Evolutionary conservation across 1,140 invertebrate genomes (phyloP).

Genomic region (Trissolcus basalis): DNA sequence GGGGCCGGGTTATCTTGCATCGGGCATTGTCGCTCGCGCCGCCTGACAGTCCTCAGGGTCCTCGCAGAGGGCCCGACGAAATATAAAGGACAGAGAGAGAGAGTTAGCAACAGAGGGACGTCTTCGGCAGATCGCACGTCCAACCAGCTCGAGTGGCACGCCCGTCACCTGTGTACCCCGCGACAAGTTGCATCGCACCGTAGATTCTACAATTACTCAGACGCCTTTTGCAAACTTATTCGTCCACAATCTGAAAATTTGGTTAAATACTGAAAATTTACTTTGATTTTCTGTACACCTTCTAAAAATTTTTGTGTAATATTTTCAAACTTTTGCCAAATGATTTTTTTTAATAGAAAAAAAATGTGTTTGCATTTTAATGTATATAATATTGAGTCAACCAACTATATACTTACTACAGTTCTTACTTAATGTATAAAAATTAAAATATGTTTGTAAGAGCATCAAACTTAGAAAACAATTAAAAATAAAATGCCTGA

Average conservation of each 20-base stretch:
- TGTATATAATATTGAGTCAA: no score
- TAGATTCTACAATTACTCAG: slow-evolving; percentile 75
- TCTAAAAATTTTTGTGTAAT: no score
- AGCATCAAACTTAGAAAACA: no score
- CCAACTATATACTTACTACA: no score
- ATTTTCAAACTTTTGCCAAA: no score
- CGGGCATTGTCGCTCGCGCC: slow-evolving; percentile 73
- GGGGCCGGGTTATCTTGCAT: slow-evolving; percentile 70
- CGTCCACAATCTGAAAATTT: slow-evolving; percentile 1
- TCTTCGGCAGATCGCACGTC: slow-evolving; percentile 51
- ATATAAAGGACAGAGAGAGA: slow-evolving; percentile 47
- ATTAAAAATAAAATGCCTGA: no score
- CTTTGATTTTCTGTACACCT: no score
- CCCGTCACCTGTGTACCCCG: slow-evolving; percentile 64
- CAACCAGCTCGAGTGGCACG: slow-evolving; percentile 46
- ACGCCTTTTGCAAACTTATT: slow-evolving; percentile 70
- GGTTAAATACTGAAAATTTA: no score
- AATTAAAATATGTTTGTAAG: no score
- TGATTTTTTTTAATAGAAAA: no score
- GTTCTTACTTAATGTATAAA: no score
- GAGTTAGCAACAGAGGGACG: slow-evolving; percentile 18
- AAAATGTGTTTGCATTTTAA: no score
- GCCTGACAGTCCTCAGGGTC: slow-evolving; percentile 64
- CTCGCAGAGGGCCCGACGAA: slow-evolving; percentile 27
- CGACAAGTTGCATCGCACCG: slow-evolving; percentile 70